Evolutionary conservation across 1,140 invertebrate genomes (phyloP), one percentile per base, ranked within the genome.

Genomic region (Eurytemora carolleeae): DNA sequence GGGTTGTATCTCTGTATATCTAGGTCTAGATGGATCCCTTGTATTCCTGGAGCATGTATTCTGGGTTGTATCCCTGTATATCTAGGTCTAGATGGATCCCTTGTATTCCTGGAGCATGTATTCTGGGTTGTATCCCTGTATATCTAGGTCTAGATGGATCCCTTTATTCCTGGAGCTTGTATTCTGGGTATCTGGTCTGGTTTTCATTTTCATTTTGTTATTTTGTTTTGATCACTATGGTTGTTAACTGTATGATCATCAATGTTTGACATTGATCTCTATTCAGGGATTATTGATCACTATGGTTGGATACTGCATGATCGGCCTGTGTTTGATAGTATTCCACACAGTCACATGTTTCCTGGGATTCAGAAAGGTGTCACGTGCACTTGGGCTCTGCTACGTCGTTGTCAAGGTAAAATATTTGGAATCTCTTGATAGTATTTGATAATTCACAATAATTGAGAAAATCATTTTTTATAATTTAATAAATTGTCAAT

Each of bases 121-220:
- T 97, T 98, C 71, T 99, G 94, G 94, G 92, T 97, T 7, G 87
- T 97, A 3, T 94, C 91, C 0, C 75, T 98, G 2, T 98, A 98
- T 70, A 94, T 98, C 63, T 68, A 83, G 17, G 80, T 97, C 74
- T 98, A 1, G 95, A 98, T 76, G 95, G 95, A 0, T 97, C 93
- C 0, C 78, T 98, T 24, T 94, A 17, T 98, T 98, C 69, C 74
- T 98, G 22, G 95, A 98, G 74, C 93, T 98, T 76, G 93, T 98
- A 0, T 97, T 98, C 71, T 99, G 94, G 94, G 92, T 97, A 61
- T 81, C 80, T 72, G 76, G 71, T 72, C 66, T 69, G 66, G 56
- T 24, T 58, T 56, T 61, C 24, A 25, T 53, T n/a, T 64, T 3
- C 15, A 16, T 7, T 57, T 2, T 65, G 15, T 23, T 57, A 57